phyloP scores from a whole-genome alignment of 2,888 invertebrate genomes.

The Ophioninae sp. region DNA sequence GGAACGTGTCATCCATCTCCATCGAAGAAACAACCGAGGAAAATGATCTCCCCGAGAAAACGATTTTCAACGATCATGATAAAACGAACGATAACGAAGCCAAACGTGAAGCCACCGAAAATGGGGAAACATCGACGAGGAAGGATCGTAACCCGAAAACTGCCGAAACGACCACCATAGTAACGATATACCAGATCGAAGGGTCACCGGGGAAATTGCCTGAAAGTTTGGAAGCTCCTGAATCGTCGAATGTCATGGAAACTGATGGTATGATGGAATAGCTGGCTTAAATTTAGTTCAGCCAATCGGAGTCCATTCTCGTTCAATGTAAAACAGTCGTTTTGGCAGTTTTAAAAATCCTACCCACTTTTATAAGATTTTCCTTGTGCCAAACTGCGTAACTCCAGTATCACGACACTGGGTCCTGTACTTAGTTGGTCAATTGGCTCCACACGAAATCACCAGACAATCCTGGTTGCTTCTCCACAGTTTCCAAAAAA shows the following conservation, averaged over 20 bases:
- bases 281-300: background rate
- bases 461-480: too few species aligned
- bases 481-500: too few species aligned
- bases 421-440: too few species aligned
- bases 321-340: too few species aligned
- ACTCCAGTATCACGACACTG: too few species aligned
- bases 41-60: background rate
- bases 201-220: slow-evolving; percentile 32
- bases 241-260: slow-evolving; percentile 59
- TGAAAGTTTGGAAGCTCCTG: slow-evolving; percentile 31
- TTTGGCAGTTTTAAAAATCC: too few species aligned
- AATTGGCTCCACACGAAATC: too few species aligned
- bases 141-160: slow-evolving; percentile 22
- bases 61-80: slow-evolving; percentile 9
- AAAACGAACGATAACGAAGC: slow-evolving; percentile 26
- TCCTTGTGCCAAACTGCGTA: too few species aligned
- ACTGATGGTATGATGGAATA: slow-evolving; percentile 58
- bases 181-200: slow-evolving; percentile 50
- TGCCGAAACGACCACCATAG: slow-evolving; percentile 47
- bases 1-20: background rate
- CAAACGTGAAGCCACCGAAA: slow-evolving; percentile 19
- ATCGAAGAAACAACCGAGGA: background rate
- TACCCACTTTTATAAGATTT: too few species aligned
- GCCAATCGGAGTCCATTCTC: too few species aligned
- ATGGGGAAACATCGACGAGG: slow-evolving; percentile 1